These are phyloP conservation scores for Ctenosaura bakeri DNA, from an alignment of 2,797 vertebrate species.

Conservation along the genomic window DNA sequence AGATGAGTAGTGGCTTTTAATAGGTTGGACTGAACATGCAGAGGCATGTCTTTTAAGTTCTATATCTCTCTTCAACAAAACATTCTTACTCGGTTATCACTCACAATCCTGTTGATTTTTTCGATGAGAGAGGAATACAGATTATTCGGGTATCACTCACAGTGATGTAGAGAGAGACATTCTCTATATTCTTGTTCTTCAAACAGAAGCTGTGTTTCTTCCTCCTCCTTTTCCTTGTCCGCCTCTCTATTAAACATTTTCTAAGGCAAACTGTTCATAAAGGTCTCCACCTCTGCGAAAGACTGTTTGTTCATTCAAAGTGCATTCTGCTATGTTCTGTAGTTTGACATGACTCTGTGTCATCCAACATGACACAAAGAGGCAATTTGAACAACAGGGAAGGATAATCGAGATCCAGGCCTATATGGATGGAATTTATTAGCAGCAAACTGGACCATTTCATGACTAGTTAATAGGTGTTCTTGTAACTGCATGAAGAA, in stretches of 20 bases:
- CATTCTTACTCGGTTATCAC: neutral
- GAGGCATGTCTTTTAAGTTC: neutral
- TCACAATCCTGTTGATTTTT: neutral
- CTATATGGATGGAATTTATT: neutral
- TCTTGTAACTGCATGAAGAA: neutral
- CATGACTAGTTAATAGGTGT: neutral
- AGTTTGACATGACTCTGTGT: conserved; percentile 5
- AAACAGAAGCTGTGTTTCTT: neutral
- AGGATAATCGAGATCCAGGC: neutral
- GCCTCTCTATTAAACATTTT: conserved; percentile 1
- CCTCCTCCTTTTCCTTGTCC: neutral
- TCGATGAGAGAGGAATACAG: neutral
- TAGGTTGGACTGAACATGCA: neutral
- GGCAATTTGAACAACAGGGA: neutral
- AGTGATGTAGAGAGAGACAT: neutral
- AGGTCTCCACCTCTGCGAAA: neutral
- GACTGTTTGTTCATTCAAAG: conserved; percentile 5
- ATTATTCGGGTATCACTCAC: neutral
- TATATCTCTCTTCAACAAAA: neutral
- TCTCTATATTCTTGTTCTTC: neutral
- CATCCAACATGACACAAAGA: neutral
- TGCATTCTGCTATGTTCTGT: neutral
- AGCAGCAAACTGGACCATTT: neutral
- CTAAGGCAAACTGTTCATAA: conserved; percentile 7
- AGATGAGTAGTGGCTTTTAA: neutral